These are phyloP conservation scores for Eupleurogrammus muticus DNA, from an alignment of 2,797 vertebrate species.

Conservation along the genomic window DNA sequence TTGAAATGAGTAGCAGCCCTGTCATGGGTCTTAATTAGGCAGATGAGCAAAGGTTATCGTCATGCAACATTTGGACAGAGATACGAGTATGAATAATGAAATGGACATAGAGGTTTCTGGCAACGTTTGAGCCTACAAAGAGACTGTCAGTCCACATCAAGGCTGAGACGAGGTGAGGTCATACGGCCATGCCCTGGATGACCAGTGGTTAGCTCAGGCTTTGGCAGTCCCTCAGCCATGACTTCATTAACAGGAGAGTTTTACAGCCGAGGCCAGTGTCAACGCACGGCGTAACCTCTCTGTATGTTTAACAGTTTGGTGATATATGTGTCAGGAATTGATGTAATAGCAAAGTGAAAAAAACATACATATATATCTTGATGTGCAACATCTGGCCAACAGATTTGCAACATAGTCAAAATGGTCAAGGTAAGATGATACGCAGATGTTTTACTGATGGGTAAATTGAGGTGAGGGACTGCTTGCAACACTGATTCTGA, in stretches of 20 bases:
- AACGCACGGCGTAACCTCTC: conserved; percentile 37
- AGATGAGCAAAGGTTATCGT: not conserved
- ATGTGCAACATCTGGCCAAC: conserved; percentile 19
- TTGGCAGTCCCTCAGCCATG: conserved; percentile 51
- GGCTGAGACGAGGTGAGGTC: conserved; percentile 57
- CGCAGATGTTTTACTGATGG: not conserved
- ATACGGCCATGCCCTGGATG: conserved; percentile 48
- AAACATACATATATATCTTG: conserved; percentile 22
- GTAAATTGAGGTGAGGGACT: conserved; percentile 26
- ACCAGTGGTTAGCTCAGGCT: conserved; percentile 48
- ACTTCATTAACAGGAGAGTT: conserved; percentile 42
- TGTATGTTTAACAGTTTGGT: conserved; percentile 31
- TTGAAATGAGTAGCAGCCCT: not conserved
- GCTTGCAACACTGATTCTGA: conserved; percentile 53
- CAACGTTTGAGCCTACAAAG: conserved; percentile 22
- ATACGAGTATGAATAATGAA: conserved; percentile 1
- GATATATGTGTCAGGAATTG: conserved; percentile 37
- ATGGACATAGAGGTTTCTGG: conserved; percentile 16
- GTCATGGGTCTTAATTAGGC: conserved; percentile 1
- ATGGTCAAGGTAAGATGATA: not conserved
- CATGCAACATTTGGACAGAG: conserved; percentile 24
- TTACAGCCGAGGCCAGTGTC: conserved; percentile 24
- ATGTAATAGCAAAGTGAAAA: conserved; percentile 32
- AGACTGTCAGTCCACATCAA: conserved; percentile 32
- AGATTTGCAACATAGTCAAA: conserved; percentile 13